A percentile compares a stretch with the other conserved stretches of the same genome.
Conservation (phyloP, 2,797 vertebrate genomes). For the Pelochelys cantorii region DNA sequence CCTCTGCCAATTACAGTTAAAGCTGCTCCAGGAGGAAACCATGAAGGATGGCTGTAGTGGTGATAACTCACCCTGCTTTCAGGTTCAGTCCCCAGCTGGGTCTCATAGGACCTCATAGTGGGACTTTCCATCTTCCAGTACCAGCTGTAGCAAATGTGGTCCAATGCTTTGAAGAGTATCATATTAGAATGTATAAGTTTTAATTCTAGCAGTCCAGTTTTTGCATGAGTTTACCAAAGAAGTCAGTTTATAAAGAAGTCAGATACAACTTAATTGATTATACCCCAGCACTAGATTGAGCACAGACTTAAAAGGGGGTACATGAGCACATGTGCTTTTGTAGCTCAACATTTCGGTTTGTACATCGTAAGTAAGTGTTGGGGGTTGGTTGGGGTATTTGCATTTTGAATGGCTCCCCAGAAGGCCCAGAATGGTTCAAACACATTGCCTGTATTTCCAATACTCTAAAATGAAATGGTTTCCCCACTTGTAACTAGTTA, state of each 20-base stretch:
- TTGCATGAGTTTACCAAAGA: neutral
- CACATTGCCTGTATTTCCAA: neutral
- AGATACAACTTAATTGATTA: too few species aligned
- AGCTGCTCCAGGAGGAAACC: neutral
- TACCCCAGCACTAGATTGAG: neutral
- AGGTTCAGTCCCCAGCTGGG: neutral
- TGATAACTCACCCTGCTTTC: neutral
- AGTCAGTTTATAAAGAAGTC: too few species aligned
- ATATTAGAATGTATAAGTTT: neutral
- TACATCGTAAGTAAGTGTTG: neutral
- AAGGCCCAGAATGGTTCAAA: too few species aligned
- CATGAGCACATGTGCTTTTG: neutral
- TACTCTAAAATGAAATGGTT: neutral
- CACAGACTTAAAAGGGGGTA: neutral
- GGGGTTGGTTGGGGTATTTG: neutral
- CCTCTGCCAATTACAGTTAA: neutral
- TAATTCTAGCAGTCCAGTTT: neutral
- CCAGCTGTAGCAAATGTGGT: neutral
- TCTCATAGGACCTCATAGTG: neutral
- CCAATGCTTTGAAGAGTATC: neutral
- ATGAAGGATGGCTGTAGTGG: neutral
- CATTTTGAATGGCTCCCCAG: neutral
- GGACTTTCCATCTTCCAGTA: neutral
- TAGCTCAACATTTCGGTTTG: neutral
- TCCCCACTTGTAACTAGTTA: accelerated